These are phyloP conservation scores for Phaedon cochleariae DNA, from an alignment of 2,888 invertebrate genomes.

Conservation along the genomic window DNA sequence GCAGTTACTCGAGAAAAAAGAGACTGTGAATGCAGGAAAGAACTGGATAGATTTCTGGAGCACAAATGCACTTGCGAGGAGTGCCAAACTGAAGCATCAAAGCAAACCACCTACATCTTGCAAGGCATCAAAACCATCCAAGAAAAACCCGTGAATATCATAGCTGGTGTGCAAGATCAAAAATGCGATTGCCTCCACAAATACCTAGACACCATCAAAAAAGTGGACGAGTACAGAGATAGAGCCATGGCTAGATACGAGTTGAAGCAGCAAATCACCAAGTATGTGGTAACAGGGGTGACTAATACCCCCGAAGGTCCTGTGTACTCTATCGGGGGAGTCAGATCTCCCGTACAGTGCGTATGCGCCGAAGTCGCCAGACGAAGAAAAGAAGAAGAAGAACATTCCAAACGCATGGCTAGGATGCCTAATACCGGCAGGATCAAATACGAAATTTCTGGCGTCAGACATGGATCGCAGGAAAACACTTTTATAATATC, in stretches of 20 bases:
- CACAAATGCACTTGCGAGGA: constrained; percentile 24
- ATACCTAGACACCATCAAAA: constrained; percentile 38
- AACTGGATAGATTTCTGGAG: constrained; percentile 18
- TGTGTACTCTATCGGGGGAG: constrained; percentile 44
- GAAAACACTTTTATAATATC: constrained; percentile 54
- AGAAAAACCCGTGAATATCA: constrained; percentile 33
- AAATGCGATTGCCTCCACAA: constrained; percentile 42
- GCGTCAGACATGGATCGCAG: constrained; percentile 52
- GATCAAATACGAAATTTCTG: constrained; percentile 51
- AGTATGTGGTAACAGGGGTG: constrained; percentile 43
- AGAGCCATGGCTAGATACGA: constrained; percentile 38
- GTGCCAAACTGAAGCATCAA: constrained; percentile 4
- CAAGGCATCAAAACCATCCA: constrained; percentile 41
- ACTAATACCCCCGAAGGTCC: constrained; percentile 38
- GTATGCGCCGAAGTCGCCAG: constrained; percentile 40
- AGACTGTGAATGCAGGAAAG: constrained; percentile 24
- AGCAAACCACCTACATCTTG: constrained; percentile 41
- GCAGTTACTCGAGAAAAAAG: constrained; percentile 1
- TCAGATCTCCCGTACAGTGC: constrained; percentile 45
- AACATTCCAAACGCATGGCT: constrained; percentile 39
- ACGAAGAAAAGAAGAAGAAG: constrained; percentile 43
- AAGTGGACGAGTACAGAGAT: constrained; percentile 42
- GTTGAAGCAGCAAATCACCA: constrained; percentile 39
- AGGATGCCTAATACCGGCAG: constrained; percentile 51
- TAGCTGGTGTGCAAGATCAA: constrained; percentile 40